A percentile compares a stretch with the other conserved stretches of the same genome.
Conservation (phyloP, 2,797 vertebrate species). For the Poecilia wingei region DNA sequence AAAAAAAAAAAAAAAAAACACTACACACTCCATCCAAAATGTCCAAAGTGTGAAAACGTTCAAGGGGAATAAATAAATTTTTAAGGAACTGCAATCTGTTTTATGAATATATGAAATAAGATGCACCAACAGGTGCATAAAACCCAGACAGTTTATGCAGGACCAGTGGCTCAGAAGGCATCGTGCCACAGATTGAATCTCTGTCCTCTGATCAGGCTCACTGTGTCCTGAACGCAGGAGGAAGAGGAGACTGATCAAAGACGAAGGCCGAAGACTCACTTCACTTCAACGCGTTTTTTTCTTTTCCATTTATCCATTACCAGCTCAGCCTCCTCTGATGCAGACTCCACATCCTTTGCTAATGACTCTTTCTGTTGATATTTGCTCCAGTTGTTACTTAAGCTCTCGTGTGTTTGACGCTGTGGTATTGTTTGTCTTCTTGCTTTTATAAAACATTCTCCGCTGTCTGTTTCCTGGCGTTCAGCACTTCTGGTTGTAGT, state of each 20-base stretch:
- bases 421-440: slow-evolving; percentile 14
- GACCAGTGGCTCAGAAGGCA: slow-evolving; percentile 10
- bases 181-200: slow-evolving; percentile 33
- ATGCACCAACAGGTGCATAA: slow-evolving; percentile 5
- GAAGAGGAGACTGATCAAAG: slow-evolving; percentile 49
- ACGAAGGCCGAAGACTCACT: slow-evolving; percentile 45
- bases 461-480: not conserved
- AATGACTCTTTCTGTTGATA: slow-evolving; percentile 35
- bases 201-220: slow-evolving; percentile 49
- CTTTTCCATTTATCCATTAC: slow-evolving; percentile 39
- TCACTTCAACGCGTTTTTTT: slow-evolving; percentile 7
- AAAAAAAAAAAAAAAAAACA: too few relatives aligned
- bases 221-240: slow-evolving; percentile 40
- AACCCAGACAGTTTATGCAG: slow-evolving; percentile 2
- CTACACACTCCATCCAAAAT: too few relatives aligned
- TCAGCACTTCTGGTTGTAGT: not conserved
- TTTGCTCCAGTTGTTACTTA: slow-evolving; percentile 33
- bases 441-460: slow-evolving; percentile 6
- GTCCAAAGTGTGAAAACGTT: not conserved
- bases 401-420: slow-evolving; percentile 38
- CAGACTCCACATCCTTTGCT: slow-evolving; percentile 31
- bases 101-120: not conserved
- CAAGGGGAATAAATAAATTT: not conserved
- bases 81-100: not conserved
- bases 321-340: slow-evolving; percentile 19